phyloP scores from a whole-genome alignment of 2,797 vertebrate species.

The Sorex maritimensis region DNA sequence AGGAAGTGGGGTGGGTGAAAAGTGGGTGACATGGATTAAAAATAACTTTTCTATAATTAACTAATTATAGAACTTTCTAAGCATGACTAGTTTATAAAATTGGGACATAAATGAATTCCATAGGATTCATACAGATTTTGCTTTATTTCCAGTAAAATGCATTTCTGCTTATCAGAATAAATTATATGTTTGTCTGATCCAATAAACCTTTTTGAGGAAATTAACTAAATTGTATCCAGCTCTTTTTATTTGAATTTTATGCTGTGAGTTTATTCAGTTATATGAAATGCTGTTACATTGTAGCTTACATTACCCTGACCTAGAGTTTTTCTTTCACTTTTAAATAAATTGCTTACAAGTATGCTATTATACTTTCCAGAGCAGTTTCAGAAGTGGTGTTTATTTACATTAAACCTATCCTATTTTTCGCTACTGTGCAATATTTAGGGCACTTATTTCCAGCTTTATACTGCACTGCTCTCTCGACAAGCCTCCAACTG shows the following conservation, averaged over 20 bases:
- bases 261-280: neutral
- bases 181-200: neutral
- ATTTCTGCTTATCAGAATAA: neutral
- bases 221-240: neutral
- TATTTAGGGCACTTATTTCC: slow-evolving; percentile 67
- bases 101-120: neutral
- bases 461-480: neutral
- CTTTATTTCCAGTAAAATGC: slow-evolving; percentile 26
- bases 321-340: neutral
- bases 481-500: slow-evolving; percentile 37
- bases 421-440: neutral
- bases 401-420: slow-evolving; percentile 4
- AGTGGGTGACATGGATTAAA: too few relatives aligned
- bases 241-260: slow-evolving; percentile 7
- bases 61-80: neutral
- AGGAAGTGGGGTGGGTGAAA: too few relatives aligned
- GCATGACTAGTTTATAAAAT: neutral
- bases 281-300: neutral
- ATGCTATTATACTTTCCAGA: neutral
- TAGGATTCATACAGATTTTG: neutral
- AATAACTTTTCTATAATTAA: neutral
- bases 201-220: neutral
- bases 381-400: neutral
- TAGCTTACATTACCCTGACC: neutral
- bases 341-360: neutral